Evolutionary conservation across 2,888 invertebrate genomes (phyloP).

Genomic region (Amiota communis): DNA sequence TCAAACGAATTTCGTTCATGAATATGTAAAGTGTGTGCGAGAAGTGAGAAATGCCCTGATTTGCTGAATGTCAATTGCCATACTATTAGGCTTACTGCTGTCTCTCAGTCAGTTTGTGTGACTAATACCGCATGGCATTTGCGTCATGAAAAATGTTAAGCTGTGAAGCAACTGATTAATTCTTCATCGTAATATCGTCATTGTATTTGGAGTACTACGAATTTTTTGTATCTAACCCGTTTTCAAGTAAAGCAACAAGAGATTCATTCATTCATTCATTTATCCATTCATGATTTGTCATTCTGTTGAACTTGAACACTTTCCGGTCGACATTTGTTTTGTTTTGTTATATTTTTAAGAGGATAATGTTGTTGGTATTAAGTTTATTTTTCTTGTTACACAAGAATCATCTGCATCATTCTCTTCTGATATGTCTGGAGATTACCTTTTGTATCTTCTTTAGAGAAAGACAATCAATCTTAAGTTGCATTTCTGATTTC

Average conservation of each 20-base stretch:
- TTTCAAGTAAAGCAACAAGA: not conserved
- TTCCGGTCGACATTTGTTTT: conserved; percentile 12
- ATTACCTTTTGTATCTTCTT: too few relatives aligned
- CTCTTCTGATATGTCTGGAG: too few relatives aligned
- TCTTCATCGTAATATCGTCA: conserved; percentile 4
- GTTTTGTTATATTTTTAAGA: not conserved
- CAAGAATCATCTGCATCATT: too few relatives aligned
- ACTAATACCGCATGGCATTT: conserved; percentile 17
- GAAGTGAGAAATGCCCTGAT: conserved; percentile 11
- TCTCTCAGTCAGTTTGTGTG: not conserved
- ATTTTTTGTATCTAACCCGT: conserved; percentile 20
- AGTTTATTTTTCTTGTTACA: too few relatives aligned
- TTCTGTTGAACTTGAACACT: conserved; percentile 6
- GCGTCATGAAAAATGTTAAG: conserved; percentile 9
- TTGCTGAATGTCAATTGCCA: too few relatives aligned
- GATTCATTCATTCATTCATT: not conserved
- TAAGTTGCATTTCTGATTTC: too few relatives aligned
- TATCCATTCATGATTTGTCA: not conserved
- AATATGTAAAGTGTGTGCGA: too few relatives aligned
- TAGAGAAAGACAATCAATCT: too few relatives aligned
- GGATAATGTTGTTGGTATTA: too few relatives aligned
- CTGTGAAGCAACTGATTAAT: not conserved
- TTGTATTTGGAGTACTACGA: not conserved
- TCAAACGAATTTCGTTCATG: too few relatives aligned
- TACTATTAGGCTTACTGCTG: not conserved